Evolutionary conservation across 2,113 vertebrate species (phyloP).

Genomic region (Alouatta palliata): DNA sequence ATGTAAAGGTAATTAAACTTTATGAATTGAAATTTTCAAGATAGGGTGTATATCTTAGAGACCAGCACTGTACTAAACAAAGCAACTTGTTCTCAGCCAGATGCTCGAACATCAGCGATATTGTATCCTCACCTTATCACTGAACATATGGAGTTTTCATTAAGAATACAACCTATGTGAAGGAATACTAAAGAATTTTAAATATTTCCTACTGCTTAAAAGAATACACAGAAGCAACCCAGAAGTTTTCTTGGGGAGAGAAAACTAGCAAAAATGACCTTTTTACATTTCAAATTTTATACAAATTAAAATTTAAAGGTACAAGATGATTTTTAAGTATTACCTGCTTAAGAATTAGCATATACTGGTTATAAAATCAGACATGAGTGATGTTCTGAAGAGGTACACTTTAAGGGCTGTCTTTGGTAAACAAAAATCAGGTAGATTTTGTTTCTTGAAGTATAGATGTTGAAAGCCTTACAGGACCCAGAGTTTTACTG

Average conservation of each 20-base stretch:
- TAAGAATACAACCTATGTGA: not conserved
- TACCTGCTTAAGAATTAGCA: not conserved
- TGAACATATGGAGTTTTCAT: not conserved
- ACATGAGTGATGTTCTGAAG: not conserved
- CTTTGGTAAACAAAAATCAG: not conserved
- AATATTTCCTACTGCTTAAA: slow-evolving; percentile 39
- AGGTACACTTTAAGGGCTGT: not conserved
- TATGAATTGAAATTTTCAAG: slow-evolving; percentile 50
- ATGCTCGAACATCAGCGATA: not conserved
- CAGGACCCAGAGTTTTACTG: not conserved
- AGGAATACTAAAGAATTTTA: not conserved
- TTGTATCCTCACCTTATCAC: not conserved
- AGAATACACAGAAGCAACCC: not conserved
- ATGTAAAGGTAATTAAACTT: slow-evolving; percentile 48
- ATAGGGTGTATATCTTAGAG: not conserved
- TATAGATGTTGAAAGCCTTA: not conserved
- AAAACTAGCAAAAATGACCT: not conserved
- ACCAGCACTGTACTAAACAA: not conserved
- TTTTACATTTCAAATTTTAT: slow-evolving; percentile 39
- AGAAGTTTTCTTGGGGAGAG: not conserved
- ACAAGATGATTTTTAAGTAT: not conserved
- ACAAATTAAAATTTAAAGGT: slow-evolving; percentile 18
- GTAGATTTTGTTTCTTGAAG: not conserved
- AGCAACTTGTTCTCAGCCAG: not conserved
- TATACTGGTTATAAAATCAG: not conserved